phyloP scores from a whole-genome alignment of 2,797 vertebrate genomes.

The Periparus ater region DNA sequence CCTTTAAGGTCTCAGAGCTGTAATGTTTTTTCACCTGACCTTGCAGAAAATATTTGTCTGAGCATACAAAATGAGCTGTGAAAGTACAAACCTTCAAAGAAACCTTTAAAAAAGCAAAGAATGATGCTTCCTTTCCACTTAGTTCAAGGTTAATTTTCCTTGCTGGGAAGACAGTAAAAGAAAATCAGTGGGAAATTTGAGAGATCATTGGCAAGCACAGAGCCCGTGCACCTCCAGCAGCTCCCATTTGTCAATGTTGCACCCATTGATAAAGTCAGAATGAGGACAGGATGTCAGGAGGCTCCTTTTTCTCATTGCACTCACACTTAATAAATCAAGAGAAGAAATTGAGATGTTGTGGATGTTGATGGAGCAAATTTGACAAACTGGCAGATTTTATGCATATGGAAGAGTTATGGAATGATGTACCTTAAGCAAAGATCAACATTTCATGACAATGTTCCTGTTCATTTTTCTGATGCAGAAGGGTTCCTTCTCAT shows the following conservation, averaged over 20 bases:
- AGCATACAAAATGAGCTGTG: background rate
- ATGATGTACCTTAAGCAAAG: background rate
- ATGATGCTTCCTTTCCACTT: background rate
- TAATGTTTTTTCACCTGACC: constrained; percentile 20
- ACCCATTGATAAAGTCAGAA: constrained; percentile 59
- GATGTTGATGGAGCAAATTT: background rate
- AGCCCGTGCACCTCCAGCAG: background rate
- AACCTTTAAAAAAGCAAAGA: background rate
- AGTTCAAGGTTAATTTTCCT: constrained; percentile 44
- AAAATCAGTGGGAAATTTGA: background rate
- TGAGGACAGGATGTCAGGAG: background rate
- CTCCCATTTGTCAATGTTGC: constrained; percentile 51
- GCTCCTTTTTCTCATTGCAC: background rate
- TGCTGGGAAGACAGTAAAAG: background rate
- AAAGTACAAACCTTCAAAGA: constrained; percentile 2
- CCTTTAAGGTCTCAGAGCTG: background rate
- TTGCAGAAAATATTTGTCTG: constrained; percentile 24
- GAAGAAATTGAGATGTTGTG: background rate
- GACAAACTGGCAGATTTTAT: background rate
- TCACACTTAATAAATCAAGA: background rate
- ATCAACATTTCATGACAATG: background rate
- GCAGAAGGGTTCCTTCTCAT: background rate
- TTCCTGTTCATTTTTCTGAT: background rate
- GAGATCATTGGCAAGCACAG: background rate
- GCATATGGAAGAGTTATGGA: background rate